Evolutionary conservation across 2,113 vertebrate species (phyloP).

Genomic region (Camelus dromedarius): DNA sequence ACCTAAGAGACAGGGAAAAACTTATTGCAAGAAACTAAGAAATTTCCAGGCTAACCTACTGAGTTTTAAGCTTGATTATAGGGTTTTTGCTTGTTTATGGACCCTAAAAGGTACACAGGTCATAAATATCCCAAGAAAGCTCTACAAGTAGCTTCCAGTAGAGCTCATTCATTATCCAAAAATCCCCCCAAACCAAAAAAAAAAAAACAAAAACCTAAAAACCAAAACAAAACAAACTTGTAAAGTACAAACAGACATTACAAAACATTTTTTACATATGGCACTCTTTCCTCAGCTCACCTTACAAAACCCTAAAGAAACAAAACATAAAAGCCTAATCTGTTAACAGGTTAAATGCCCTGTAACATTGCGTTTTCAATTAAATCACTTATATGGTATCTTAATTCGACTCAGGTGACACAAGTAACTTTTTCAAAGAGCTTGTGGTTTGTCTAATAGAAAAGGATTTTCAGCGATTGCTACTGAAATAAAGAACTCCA

Average conservation of each 20-base stretch:
- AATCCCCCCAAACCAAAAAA: no score
- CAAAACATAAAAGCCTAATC: background rate
- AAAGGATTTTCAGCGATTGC: background rate
- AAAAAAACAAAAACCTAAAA: no score
- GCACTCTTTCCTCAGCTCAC: background rate
- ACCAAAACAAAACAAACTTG: background rate
- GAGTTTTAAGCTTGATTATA: background rate
- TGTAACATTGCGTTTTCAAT: background rate
- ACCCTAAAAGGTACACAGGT: background rate
- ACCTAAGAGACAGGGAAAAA: background rate
- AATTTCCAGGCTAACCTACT: background rate
- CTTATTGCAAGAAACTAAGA: background rate
- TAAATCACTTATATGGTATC: background rate
- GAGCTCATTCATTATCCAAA: background rate
- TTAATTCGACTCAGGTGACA: slow-evolving; percentile 43
- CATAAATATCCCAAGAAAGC: background rate
- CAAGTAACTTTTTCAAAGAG: slow-evolving; percentile 38
- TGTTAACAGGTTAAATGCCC: slow-evolving; percentile 29
- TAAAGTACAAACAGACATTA: slow-evolving; percentile 28
- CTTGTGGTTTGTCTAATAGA: background rate
- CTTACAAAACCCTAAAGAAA: slow-evolving; percentile 1
- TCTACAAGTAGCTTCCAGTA: background rate
- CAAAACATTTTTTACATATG: background rate
- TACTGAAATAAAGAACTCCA: slow-evolving; percentile 1
- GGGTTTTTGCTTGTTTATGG: background rate